Evolutionary conservation across 2,888 invertebrate genomes (phyloP).

Genomic region (Idaea biselata): DNA sequence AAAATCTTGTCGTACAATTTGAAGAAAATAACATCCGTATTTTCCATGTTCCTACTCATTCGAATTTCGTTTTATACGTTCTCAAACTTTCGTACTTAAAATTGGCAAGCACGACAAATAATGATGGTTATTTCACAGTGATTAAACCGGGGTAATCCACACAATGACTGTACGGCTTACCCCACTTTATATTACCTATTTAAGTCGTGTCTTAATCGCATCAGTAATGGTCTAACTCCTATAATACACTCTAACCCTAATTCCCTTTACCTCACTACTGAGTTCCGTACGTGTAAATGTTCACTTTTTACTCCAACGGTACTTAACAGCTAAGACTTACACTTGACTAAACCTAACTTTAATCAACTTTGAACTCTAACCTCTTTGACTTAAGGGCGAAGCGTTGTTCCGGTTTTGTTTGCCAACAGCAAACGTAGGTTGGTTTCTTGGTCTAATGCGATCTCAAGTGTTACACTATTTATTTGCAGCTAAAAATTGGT

Average conservation of each 20-base stretch:
- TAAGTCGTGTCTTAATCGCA: constrained; percentile 8
- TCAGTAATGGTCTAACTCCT: constrained; percentile 9
- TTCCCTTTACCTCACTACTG: constrained; percentile 30
- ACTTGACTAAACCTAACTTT: constrained; percentile 13
- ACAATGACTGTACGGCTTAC: constrained; percentile 6
- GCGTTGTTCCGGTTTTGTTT: not conserved
- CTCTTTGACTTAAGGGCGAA: not conserved
- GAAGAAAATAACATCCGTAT: no score
- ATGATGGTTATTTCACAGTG: no score
- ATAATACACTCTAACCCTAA: constrained; percentile 13
- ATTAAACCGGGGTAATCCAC: not conserved
- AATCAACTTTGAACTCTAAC: constrained; percentile 11
- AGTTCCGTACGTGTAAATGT: constrained; percentile 35
- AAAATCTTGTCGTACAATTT: no score
- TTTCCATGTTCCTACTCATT: no score
- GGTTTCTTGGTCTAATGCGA: constrained; percentile 42
- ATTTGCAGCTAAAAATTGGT: constrained; percentile 45
- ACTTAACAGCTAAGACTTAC: constrained; percentile 14
- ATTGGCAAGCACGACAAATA: no score
- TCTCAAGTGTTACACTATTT: constrained; percentile 38
- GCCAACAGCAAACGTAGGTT: constrained; percentile 14
- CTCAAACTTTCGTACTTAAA: no score
- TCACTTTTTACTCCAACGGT: constrained; percentile 37
- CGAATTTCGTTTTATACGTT: no score
- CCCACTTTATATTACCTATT: not conserved